Base-by-base conservation (phyloP, 2,113 vertebrate genomes). In the Aspidoscelis tigris region DNA sequence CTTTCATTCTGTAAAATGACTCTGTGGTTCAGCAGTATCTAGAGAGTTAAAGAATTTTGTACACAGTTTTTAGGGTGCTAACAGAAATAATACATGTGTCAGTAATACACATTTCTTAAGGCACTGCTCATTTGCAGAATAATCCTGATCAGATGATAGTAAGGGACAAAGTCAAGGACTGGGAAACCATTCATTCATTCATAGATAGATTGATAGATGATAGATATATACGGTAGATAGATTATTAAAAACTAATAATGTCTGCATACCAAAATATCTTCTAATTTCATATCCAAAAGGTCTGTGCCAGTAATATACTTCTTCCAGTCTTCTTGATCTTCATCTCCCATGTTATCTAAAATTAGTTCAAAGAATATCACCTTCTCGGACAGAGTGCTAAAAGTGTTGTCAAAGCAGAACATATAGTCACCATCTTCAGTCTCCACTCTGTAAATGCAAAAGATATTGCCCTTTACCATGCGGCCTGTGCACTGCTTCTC, bases 331-430 rank as follows among this genome's bases (percentile, higher is more conserved):
- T 99, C 97, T 55, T 96, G 95, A 39, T 97, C 97, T 78, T 95
- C 92, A 66, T 96, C 96, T 47, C 91, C 92, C 97, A 99, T 97
- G 82, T 99, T 99, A 96, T 99, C 99, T 92, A 99, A 94, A 88
- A 99, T 99, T 94, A 99, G 90, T 94, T 99, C 98, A 91, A 99
- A 99, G 96, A 99, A 99, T 93, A 99, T 97, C n/a, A 99, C 96
- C 93, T 99, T 99, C 93, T 99, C 98, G 2, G 98, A 99, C 89
- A 99, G 94, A 0, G 97, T 91, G 87, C 98, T 99, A 94, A 99
- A 99, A 6, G 97, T 97, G 95, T 99, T 99, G 94, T 99, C 99
- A 88, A 99, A 99, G 93, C 99, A 99, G 94, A 99, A 98, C 97
- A 97, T 98, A 92, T 99, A 99, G 95, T 99, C 99, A 50, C 99